Percentiles rank a stretch among this genome's conserved stretches.
Conservation (phyloP, 2,888 invertebrate species). For the Parnassius orleans region DNA sequence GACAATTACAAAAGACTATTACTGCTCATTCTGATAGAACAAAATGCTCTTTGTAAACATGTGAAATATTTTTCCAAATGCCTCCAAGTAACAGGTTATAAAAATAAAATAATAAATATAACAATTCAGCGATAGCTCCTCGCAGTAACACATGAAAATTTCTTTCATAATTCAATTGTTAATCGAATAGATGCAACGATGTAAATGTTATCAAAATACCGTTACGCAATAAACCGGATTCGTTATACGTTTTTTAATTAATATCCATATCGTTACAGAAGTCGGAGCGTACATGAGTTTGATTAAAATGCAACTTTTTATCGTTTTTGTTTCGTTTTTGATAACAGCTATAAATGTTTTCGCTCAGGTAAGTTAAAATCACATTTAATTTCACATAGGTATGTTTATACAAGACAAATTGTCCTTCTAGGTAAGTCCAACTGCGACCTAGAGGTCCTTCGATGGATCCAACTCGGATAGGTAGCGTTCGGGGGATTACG, state of each 20-base stretch:
- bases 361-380: slow-evolving; percentile 47
- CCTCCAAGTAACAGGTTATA: not conserved
- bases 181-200: slow-evolving; percentile 14
- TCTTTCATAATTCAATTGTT: not conserved
- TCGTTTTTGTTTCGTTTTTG: slow-evolving; percentile 39
- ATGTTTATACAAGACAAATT: too few species aligned
- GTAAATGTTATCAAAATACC: slow-evolving; percentile 6
- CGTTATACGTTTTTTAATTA: slow-evolving; percentile 20
- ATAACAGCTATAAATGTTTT: slow-evolving; percentile 35
- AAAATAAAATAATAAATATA: not conserved
- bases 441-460: too few species aligned
- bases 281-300: not conserved
- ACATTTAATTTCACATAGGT: too few species aligned
- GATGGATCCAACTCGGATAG: too few species aligned
- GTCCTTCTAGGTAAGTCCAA: too few species aligned
- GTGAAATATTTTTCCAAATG: too few species aligned
- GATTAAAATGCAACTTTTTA: slow-evolving; percentile 37
- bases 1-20: too few species aligned
- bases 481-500: too few species aligned
- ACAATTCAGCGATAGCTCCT: too few species aligned
- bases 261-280: slow-evolving; percentile 4
- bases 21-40: too few species aligned
- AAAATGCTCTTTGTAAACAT: too few species aligned
- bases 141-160: not conserved
- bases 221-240: slow-evolving; percentile 13